A percentile compares a stretch with the other conserved stretches of the same genome.
Conservation (phyloP, 2,888 invertebrate genomes). For the Drosophila differens region DNA sequence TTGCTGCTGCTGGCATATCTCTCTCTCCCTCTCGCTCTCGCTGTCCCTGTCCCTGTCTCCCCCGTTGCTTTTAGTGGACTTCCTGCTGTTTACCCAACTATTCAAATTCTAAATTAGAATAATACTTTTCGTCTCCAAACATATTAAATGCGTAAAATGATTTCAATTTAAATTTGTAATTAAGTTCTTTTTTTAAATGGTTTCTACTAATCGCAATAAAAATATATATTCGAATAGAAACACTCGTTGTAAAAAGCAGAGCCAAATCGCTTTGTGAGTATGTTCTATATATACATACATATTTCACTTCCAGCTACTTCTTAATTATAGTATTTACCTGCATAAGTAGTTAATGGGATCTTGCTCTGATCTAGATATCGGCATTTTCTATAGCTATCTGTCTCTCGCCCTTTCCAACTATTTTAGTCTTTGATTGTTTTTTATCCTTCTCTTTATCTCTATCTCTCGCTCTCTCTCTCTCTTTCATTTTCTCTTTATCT, state of each 20-base stretch:
- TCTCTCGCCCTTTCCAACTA: neutral
- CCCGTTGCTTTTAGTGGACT: neutral
- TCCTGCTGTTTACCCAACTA: neutral
- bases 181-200: neutral
- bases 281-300: neutral
- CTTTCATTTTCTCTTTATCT: neutral
- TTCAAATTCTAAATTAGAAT: neutral
- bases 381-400: neutral
- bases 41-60: neutral
- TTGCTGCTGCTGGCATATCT: slow-evolving; percentile 18
- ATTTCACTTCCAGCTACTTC: neutral
- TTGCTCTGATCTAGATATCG: neutral
- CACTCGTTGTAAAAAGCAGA: neutral
- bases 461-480: neutral
- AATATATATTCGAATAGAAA: neutral
- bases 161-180: neutral
- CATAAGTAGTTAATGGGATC: neutral
- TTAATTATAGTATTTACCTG: neutral
- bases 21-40: slow-evolving; percentile 1
- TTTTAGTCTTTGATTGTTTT: neutral
- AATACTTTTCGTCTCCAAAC: neutral
- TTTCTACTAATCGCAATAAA: neutral
- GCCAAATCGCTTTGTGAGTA: neutral
- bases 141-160: neutral
- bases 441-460: slow-evolving; percentile 2